A percentile compares a stretch with the other conserved stretches of the same genome.
These are phyloP conservation scores for Neosilurus mollespiculum DNA, from an alignment of 2,797 vertebrate species.

Conservation along the genomic window DNA sequence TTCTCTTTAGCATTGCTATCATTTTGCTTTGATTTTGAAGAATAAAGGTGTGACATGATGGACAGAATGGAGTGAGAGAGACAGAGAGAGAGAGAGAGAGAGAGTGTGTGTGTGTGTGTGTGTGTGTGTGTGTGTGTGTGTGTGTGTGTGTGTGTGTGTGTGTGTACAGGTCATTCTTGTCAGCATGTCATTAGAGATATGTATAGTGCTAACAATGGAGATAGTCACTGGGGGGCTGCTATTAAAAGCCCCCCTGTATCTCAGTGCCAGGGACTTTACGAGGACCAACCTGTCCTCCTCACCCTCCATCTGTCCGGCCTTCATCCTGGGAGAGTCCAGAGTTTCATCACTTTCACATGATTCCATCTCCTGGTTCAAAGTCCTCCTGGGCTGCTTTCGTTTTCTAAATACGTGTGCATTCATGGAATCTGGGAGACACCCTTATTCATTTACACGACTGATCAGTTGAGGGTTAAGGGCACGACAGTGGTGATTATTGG, in stretches of 20 bases:
- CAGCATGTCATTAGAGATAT: background rate
- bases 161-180: background rate
- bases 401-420: background rate
- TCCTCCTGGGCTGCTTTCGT: background rate
- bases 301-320: background rate
- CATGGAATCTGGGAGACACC: too few relatives aligned
- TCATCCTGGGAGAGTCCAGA: background rate
- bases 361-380: background rate
- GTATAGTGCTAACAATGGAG: background rate
- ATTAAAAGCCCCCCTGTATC: background rate
- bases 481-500: too few relatives aligned
- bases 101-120: too few relatives aligned
- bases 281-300: background rate
- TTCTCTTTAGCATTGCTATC: background rate
- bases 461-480: too few relatives aligned
- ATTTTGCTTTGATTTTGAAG: background rate
- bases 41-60: background rate
- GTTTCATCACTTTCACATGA: background rate
- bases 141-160: background rate
- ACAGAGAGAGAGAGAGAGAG: too few relatives aligned
- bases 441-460: too few relatives aligned
- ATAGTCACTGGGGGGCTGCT: background rate
- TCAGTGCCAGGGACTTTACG: constrained; percentile 9
- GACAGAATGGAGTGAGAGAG: background rate
- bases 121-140: background rate